These are phyloP conservation scores for Nycticryphes semicollaris DNA, from an alignment of 2,113 vertebrate species.

Conservation along the genomic window DNA sequence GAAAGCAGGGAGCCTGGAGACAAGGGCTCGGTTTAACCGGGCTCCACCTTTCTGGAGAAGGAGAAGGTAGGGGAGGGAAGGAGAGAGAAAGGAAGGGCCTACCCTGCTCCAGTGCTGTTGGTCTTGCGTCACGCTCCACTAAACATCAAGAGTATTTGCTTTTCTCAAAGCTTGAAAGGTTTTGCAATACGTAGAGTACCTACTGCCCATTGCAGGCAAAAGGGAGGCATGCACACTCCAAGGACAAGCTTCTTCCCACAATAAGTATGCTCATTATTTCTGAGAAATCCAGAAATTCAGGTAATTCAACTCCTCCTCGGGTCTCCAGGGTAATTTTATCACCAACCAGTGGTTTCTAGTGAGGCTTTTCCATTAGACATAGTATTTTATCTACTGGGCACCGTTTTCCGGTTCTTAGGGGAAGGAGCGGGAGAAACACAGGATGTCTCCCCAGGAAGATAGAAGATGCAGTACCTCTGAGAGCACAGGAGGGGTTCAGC, in stretches of 20 bases:
- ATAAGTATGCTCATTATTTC: background rate
- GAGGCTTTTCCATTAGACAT: background rate
- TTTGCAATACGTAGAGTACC: accelerated
- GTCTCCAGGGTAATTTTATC: background rate
- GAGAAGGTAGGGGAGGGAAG: too few species aligned
- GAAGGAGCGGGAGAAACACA: background rate
- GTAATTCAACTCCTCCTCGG: background rate
- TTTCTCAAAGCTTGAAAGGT: background rate
- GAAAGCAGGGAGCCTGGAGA: background rate
- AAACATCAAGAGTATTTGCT: background rate
- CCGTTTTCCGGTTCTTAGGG: background rate
- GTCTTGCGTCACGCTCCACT: background rate
- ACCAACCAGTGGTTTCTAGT: background rate
- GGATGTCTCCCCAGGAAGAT: background rate
- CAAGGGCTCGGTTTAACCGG: background rate
- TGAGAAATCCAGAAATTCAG: background rate
- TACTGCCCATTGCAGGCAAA: accelerated
- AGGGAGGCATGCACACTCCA: accelerated
- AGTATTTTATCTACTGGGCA: background rate
- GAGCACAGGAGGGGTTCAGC: background rate
- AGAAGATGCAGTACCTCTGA: background rate
- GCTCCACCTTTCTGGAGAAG: background rate
- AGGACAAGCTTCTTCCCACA: background rate
- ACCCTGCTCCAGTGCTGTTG: background rate
- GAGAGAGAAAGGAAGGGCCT: background rate